Conservation (phyloP, 2,888 invertebrate genomes). For the Hydropsyche betteni region DNA sequence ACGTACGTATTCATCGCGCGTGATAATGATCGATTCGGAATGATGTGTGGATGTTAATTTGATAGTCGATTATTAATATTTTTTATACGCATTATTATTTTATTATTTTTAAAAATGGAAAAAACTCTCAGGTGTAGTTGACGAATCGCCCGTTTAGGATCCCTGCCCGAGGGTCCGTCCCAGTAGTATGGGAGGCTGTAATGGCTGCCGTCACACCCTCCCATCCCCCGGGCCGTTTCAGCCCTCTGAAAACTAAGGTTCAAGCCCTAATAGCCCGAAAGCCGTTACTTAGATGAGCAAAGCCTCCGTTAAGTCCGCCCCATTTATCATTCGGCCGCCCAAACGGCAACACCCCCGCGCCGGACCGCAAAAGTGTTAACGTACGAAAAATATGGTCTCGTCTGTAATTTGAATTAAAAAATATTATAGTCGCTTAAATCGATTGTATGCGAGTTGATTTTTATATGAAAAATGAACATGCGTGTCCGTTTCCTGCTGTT, state of each 20-base stretch:
- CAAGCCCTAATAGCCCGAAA: conserved; percentile 35
- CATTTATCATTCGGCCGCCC: conserved; percentile 38
- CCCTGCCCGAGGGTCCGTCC: not conserved
- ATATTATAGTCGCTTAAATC: not conserved
- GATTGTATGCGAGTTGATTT: no score
- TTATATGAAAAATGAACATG: no score
- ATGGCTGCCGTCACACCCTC: conserved; percentile 17
- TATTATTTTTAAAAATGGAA: no score
- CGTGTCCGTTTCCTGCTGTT: not conserved
- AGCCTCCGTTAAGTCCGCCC: conserved; percentile 36
- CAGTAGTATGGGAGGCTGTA: conserved; percentile 7
- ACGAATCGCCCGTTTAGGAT: conserved; percentile 1
- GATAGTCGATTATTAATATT: no score
- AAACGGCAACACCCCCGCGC: conserved; percentile 11
- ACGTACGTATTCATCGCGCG: no score
- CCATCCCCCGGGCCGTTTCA: not conserved
- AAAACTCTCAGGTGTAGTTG: no score
- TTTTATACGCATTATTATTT: no score
- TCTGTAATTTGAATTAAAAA: not conserved
- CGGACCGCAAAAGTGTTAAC: conserved; percentile 5
- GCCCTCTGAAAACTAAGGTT: not conserved
- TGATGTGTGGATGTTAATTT: no score
- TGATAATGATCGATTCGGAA: no score
- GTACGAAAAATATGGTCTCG: not conserved
- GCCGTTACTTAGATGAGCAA: conserved; percentile 38